Evolutionary conservation across 2,113 vertebrate genomes (phyloP).

Genomic region (Acanthochromis polyacanthus): DNA sequence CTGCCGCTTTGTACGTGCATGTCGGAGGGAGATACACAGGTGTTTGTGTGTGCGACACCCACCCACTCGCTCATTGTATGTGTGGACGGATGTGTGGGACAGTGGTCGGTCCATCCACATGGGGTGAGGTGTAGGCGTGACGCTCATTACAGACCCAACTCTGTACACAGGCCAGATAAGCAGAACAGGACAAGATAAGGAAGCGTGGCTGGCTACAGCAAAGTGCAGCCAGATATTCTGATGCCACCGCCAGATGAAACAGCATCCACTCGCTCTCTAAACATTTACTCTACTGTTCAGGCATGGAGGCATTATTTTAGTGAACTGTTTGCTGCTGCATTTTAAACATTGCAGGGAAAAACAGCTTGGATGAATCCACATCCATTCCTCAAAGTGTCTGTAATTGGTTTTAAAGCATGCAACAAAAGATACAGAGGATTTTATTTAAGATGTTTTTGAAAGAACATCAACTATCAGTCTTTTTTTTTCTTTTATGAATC

Average conservation of each 20-base stretch:
- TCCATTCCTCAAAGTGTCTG: not conserved
- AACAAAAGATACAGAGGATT: not conserved
- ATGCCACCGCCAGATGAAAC: slow-evolving; percentile 60
- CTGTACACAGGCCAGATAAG: slow-evolving; percentile 85
- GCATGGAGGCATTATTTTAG: slow-evolving; percentile 19
- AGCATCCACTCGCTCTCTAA: slow-evolving; percentile 29
- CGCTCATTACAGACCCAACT: slow-evolving; percentile 75
- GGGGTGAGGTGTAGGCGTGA: slow-evolving; percentile 76
- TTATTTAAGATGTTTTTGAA: not conserved
- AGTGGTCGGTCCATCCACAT: slow-evolving; percentile 85
- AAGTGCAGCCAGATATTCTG: slow-evolving; percentile 68
- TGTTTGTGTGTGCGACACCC: slow-evolving; percentile 45
- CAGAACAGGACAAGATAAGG: slow-evolving; percentile 85
- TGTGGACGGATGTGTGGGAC: slow-evolving; percentile 85
- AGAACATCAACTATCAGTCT: not conserved
- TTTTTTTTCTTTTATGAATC: not conserved
- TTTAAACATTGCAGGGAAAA: slow-evolving; percentile 16
- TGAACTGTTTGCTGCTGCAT: not conserved
- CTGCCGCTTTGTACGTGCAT: slow-evolving; percentile 54
- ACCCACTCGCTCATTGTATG: slow-evolving; percentile 35
- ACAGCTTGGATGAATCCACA: slow-evolving; percentile 3
- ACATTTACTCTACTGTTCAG: slow-evolving; percentile 38
- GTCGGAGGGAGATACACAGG: slow-evolving; percentile 51
- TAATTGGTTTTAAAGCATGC: not conserved
- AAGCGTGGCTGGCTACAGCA: slow-evolving; percentile 56